Conservation (phyloP, 2,113 vertebrate genomes). For the Neodon shergylaensis region DNA sequence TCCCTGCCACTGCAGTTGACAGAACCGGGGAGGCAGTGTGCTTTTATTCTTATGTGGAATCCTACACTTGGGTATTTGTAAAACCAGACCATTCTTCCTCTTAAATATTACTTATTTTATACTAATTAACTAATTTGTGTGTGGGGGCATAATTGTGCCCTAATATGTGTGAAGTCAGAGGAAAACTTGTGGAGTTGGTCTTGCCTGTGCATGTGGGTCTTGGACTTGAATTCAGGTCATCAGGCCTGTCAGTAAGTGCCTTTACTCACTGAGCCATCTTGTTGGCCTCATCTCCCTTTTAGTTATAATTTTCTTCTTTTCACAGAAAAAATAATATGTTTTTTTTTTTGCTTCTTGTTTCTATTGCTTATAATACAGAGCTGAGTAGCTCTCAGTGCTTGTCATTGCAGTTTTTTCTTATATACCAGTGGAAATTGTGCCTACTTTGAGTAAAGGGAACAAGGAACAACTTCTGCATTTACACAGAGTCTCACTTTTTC, state of each 20-base stretch:
- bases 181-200: background rate
- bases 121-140: background rate
- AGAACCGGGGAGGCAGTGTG: background rate
- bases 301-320: background rate
- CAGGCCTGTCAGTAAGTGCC: background rate
- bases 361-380: background rate
- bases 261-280: background rate
- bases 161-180: background rate
- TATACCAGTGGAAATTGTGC: background rate
- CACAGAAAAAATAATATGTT: background rate
- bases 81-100: background rate
- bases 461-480: conserved; percentile 17
- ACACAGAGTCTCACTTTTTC: conserved; percentile 12
- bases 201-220: background rate
- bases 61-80: background rate
- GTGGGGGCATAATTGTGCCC: background rate
- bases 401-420: background rate
- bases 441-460: conserved; percentile 13
- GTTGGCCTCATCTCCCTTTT: background rate
- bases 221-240: background rate
- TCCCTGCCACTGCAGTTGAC: background rate
- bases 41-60: background rate
- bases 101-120: too few relatives aligned
- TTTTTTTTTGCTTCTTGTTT: background rate
- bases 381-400: background rate